phyloP scores from a whole-genome alignment of 1,140 invertebrate genomes.

The Megathymus violae region DNA sequence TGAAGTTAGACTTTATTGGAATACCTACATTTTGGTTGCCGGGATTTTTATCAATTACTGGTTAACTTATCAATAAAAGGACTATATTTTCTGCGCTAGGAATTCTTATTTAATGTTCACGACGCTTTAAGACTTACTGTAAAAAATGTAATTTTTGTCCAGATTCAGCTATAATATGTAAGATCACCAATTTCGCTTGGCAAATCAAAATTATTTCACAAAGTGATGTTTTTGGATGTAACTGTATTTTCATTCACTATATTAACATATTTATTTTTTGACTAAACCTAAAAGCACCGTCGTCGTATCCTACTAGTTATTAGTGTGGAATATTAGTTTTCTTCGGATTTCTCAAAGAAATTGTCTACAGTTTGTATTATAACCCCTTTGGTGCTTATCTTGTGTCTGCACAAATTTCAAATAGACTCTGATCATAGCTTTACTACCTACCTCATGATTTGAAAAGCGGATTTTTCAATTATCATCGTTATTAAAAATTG shows the following conservation, averaged over 20 bases:
- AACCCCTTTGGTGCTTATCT: slow-evolving; percentile 17
- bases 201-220: too few relatives aligned
- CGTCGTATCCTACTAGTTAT: slow-evolving; percentile 25
- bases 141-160: too few relatives aligned
- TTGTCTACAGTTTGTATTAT: slow-evolving; percentile 23
- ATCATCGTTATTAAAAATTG: slow-evolving; percentile 2
- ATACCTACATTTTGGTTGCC: too few relatives aligned
- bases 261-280: slow-evolving; percentile 4
- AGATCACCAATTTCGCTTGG: too few relatives aligned
- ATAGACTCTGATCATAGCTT: slow-evolving; percentile 42
- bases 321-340: slow-evolving; percentile 5
- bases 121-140: too few relatives aligned
- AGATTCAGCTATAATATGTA: too few relatives aligned
- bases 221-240: neutral
- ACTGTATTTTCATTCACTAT: slow-evolving; percentile 3
- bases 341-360: slow-evolving; percentile 25
- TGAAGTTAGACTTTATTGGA: too few relatives aligned
- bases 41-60: too few relatives aligned
- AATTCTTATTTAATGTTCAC: too few relatives aligned
- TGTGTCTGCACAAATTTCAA: slow-evolving; percentile 38
- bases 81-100: too few relatives aligned
- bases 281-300: neutral
- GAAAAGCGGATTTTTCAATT: slow-evolving; percentile 58
- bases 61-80: too few relatives aligned
- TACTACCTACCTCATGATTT: slow-evolving; percentile 71